phyloP scores from a whole-genome alignment of 2,797 vertebrate genomes.

The Potorous gilbertii region DNA sequence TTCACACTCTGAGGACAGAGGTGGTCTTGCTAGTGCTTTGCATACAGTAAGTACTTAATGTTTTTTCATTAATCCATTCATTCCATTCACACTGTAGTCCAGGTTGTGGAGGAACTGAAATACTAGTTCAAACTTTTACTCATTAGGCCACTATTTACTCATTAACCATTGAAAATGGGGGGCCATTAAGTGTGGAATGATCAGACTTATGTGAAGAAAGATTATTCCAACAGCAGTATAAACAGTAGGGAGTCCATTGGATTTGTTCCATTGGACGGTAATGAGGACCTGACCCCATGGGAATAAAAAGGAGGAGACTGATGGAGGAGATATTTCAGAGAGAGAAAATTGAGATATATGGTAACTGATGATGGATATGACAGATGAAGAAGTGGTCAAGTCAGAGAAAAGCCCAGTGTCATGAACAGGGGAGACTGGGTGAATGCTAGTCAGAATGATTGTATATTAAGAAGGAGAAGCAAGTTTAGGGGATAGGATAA shows the following conservation, averaged over 20 bases:
- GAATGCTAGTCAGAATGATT: neutral
- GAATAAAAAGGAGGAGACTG: neutral
- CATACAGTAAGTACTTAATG: neutral
- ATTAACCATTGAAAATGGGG: neutral
- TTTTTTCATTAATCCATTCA: neutral
- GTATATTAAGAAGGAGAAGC: neutral
- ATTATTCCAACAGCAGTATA: neutral
- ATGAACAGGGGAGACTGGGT: neutral
- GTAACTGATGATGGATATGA: conserved; percentile 14
- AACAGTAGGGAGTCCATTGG: neutral
- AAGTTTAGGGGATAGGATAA: neutral
- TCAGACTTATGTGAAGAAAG: neutral
- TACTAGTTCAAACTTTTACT: neutral
- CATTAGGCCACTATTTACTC: neutral
- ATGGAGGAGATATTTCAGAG: neutral
- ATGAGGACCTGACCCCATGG: neutral
- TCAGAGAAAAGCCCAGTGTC: neutral
- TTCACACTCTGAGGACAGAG: neutral
- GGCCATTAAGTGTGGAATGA: neutral
- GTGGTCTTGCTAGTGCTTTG: neutral
- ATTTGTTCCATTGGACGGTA: neutral
- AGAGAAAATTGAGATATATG: neutral
- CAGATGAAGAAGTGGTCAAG: neutral
- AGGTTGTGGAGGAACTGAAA: neutral
- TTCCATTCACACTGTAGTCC: neutral